Evolutionary conservation across 53 echinoderm and acorn worm genomes (phyloP).

Genomic region (Astropecten irregularis): DNA sequence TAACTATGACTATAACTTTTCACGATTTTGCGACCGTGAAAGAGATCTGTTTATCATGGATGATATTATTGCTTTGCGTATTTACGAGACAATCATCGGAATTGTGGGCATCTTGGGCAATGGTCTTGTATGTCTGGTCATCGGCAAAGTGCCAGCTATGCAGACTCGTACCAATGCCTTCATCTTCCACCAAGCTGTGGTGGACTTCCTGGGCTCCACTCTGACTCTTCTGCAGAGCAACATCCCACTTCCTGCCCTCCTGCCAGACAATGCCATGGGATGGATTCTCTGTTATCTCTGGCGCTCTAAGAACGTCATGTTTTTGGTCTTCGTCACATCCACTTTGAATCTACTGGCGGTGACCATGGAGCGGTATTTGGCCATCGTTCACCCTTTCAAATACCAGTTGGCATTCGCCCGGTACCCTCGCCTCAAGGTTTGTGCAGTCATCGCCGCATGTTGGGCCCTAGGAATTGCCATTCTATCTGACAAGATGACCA

Average conservation of each 20-base stretch:
- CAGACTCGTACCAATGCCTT: slow-evolving; percentile 77
- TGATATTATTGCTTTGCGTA: slow-evolving; percentile 5
- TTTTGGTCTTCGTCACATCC: slow-evolving; percentile 71
- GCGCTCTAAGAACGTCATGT: slow-evolving; percentile 72
- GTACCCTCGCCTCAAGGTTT: slow-evolving; percentile 36
- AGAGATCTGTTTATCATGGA: no score
- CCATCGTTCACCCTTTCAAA: slow-evolving; percentile 76
- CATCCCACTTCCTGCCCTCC: slow-evolving; percentile 12
- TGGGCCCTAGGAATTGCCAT: slow-evolving; percentile 68
- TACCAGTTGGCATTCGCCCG: slow-evolving; percentile 69
- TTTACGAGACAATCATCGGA: slow-evolving; percentile 51
- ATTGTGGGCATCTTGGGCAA: slow-evolving; percentile 66
- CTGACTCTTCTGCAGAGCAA: slow-evolving; percentile 49
- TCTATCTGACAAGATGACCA: slow-evolving; percentile 47
- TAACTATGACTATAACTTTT: no score
- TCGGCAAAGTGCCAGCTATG: slow-evolving; percentile 48
- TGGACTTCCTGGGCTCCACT: slow-evolving; percentile 77
- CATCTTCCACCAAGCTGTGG: slow-evolving; percentile 81
- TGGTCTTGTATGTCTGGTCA: slow-evolving; percentile 73
- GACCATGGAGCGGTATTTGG: slow-evolving; percentile 83
- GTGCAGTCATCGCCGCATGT: slow-evolving; percentile 29
- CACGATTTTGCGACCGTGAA: no score
- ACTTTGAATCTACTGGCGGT: slow-evolving; percentile 80
- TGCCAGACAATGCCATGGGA: slow-evolving; percentile 32
- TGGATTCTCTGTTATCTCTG: slow-evolving; percentile 81